Percentiles rank a stretch among this genome's conserved stretches.
Evolutionary conservation across 2,113 vertebrate species (phyloP).

Genomic region (Nothocercus nigrocapillus): DNA sequence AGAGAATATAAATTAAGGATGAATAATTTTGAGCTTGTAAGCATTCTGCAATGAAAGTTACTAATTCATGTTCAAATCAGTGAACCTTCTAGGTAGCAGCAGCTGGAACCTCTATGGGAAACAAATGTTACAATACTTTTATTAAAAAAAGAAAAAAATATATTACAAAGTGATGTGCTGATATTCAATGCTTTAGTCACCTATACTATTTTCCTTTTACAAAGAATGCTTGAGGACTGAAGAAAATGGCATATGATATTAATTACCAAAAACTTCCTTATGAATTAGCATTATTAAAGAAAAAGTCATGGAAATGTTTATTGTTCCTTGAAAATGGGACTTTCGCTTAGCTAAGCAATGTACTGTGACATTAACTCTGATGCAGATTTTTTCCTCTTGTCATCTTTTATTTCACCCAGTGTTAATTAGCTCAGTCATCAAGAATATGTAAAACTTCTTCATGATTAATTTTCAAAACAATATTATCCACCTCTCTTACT

Average conservation of each 20-base stretch:
- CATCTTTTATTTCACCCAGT: conserved; percentile 9
- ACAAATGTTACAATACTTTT: not conserved
- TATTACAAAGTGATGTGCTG: not conserved
- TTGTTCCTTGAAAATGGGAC: not conserved
- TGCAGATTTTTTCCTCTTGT: conserved; percentile 13
- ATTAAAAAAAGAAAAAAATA: not conserved
- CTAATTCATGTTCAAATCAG: not conserved
- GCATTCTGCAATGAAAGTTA: not conserved
- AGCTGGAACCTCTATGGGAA: not conserved
- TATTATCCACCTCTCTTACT: conserved; percentile 13
- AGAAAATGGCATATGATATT: not conserved
- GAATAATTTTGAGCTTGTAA: not conserved
- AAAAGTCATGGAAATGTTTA: not conserved
- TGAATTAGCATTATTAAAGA: not conserved
- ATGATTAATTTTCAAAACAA: conserved; percentile 47
- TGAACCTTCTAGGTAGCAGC: not conserved
- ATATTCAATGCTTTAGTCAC: not conserved
- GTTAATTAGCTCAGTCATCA: conserved; percentile 26
- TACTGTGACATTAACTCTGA: not conserved
- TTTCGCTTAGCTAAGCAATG: conserved; percentile 16
- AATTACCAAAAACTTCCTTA: not conserved
- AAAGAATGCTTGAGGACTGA: not conserved
- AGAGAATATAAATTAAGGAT: not conserved
- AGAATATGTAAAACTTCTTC: conserved; percentile 20
- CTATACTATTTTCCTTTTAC: not conserved